Base-by-base conservation (phyloP, 2,113 vertebrate genomes). In the Thinocorus orbignyianus region DNA sequence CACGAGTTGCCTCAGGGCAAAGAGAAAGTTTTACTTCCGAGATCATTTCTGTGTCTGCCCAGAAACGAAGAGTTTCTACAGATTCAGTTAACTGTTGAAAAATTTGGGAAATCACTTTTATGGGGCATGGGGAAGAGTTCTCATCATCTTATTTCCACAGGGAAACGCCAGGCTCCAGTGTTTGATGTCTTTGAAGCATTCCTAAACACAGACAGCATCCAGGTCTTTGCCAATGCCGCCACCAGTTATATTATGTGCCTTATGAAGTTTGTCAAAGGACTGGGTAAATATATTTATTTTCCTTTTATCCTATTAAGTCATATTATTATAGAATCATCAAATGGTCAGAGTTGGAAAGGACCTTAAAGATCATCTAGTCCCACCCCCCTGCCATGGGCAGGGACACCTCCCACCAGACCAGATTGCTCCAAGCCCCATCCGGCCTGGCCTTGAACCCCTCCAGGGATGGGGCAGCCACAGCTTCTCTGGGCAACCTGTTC, bases 161-260 rank as follows among this genome's bases (percentile, higher is more conserved):
- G 99, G 37, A 99, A 99, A 97, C 97, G 98, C 48, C 99, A 99
- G 90, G 99, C 99, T 44, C 99, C 99, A 0, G 99, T 99, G 60
- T 99, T 99, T 71, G 99, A 99, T 35, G 99, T 99, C 79, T 99
- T 99, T 57, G 99, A 99, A 98, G 99, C 99, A 4, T 99, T 99
- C 97, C 98, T 99, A 94, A 99, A 98, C 94, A 99, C 99, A 0
- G 99, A 99, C 98, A 99, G 99, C 98, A 99, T 99, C 97, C 99
- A 99, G 93, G 99, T 99, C 65, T 99, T 99, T 90, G 99, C 99
- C 86, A 99, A 99, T 17, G 99, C 99, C 1, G 99, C 99, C 95
- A 99, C 99, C 6, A 99, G 99, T 98, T 99, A 99, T 97, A 99
- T 99, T 98, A 99, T 99, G 99, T 99, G 99, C 98, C 99, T 99